Percentiles rank a stretch among this genome's conserved stretches.
These are phyloP conservation scores for Tokudaia tokunoshimensis DNA, from an alignment of 2,797 vertebrate genomes.

Conservation along the genomic window DNA sequence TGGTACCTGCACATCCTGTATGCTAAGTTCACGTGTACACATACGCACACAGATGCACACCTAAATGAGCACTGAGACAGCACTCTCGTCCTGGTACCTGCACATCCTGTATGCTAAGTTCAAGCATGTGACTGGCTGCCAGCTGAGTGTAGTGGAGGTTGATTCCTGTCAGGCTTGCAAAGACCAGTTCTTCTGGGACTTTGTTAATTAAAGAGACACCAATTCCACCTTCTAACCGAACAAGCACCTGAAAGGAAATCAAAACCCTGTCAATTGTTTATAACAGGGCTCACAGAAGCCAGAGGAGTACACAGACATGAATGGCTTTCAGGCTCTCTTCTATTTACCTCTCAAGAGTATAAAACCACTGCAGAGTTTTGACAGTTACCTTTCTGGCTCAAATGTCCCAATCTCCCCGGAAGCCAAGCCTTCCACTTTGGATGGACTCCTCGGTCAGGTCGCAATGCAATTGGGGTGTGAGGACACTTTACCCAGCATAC, in stretches of 20 bases:
- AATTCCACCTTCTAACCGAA: conserved; percentile 95
- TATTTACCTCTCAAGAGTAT: neutral
- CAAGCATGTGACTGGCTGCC: conserved; percentile 93
- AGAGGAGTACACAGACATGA: neutral
- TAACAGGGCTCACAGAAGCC: neutral
- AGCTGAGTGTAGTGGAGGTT: conserved; percentile 94
- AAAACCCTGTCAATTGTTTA: conserved; percentile 12
- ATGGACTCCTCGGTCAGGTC: neutral
- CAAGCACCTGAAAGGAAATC: conserved; percentile 90
- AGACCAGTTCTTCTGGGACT: conserved; percentile 96
- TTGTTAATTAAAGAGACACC: conserved; percentile 98
- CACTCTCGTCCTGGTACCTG: conserved; percentile 90
- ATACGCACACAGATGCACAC: neutral
- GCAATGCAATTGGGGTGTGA: neutral
- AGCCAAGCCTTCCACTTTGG: neutral
- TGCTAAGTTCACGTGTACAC: too few species aligned
- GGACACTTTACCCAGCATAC: neutral
- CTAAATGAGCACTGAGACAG: neutral
- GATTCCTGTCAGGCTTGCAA: conserved; percentile 94
- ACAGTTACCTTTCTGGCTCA: neutral
- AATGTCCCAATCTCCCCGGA: neutral
- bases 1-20: too few species aligned
- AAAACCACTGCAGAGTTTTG: neutral
- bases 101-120: conserved; percentile 95
- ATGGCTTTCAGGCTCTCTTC: neutral